Evolutionary conservation across 2,113 vertebrate genomes (phyloP).

Genomic region (Pontoporia blainvillei): DNA sequence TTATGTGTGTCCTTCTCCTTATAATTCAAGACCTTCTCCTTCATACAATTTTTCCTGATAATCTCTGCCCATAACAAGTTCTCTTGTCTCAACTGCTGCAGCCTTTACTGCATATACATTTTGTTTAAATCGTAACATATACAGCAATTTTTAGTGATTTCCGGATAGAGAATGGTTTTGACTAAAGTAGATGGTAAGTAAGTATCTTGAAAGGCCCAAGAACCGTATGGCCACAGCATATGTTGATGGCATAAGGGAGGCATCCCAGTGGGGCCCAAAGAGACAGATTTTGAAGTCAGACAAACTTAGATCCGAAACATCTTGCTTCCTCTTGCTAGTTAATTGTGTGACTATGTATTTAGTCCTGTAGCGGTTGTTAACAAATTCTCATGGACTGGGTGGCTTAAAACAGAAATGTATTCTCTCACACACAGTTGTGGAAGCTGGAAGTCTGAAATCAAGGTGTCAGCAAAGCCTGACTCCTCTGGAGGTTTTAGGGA

Average conservation of each 20-base stretch:
- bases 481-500: background rate
- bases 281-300: background rate
- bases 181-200: background rate
- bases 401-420: background rate
- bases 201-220: background rate
- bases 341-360: background rate
- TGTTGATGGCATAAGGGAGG: rapidly evolving
- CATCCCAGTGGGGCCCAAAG: background rate
- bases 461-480: background rate
- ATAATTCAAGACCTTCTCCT: background rate
- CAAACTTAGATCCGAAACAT: background rate
- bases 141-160: background rate
- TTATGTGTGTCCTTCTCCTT: background rate
- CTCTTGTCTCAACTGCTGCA: background rate
- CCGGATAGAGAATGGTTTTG: background rate
- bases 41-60: background rate
- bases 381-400: background rate
- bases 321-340: background rate
- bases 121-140: background rate
- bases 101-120: background rate
- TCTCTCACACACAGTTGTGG: background rate
- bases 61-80: background rate
- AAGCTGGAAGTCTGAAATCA: background rate
- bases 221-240: rapidly evolving
- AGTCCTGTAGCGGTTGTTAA: background rate